phyloP scores from a whole-genome alignment of 2,113 vertebrate species.

The Artemisiospiza belli region DNA sequence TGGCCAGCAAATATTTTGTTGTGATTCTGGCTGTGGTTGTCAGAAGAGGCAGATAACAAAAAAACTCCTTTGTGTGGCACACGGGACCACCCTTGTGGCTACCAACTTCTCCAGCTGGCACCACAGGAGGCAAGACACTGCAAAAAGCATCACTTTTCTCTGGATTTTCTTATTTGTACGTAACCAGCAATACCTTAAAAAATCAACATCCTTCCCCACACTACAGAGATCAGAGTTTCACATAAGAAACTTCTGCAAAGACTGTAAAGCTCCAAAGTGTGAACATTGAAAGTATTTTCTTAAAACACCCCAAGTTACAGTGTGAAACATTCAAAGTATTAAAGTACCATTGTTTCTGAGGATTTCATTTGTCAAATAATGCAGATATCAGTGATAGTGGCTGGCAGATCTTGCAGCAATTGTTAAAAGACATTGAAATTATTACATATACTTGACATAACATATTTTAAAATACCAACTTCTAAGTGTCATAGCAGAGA shows the following conservation, averaged over 20 bases:
- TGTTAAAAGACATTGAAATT: not conserved
- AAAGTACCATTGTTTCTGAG: not conserved
- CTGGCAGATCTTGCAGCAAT: not conserved
- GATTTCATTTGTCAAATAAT: not conserved
- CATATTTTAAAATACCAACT: not conserved
- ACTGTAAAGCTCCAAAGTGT: not conserved
- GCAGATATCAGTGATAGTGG: not conserved
- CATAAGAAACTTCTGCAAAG: not conserved
- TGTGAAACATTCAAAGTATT: not conserved
- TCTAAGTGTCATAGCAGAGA: not conserved
- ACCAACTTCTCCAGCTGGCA: not conserved
- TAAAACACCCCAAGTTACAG: not conserved
- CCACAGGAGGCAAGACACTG: not conserved
- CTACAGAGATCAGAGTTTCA: not conserved
- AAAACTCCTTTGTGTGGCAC: not conserved
- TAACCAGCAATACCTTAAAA: not conserved
- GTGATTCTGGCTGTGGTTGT: not conserved
- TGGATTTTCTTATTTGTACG: not conserved
- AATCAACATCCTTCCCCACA: not conserved
- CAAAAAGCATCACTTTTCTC: not conserved
- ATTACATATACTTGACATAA: not conserved
- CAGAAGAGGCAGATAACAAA: not conserved
- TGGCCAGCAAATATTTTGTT: not conserved
- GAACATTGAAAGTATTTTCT: not conserved
- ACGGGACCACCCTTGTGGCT: not conserved